Percentiles rank a stretch among this genome's conserved stretches.
Conservation (phyloP, 2,888 invertebrate genomes). For the Cheilosia scutellata region DNA sequence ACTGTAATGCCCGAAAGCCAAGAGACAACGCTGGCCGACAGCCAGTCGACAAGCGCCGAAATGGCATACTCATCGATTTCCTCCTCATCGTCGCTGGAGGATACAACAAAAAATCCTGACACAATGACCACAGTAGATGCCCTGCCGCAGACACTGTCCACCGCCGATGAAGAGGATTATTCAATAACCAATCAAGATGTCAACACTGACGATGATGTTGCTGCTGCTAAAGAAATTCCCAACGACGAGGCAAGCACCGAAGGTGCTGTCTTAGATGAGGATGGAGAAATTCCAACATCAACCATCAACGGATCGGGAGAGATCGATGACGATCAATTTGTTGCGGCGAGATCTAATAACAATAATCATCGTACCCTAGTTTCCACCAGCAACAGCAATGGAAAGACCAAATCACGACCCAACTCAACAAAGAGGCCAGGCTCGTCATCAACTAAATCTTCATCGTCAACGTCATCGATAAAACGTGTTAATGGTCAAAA, state of each 20-base stretch:
- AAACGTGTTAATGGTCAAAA: constrained; percentile 78
- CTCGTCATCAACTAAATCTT: constrained; percentile 78
- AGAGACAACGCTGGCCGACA: constrained; percentile 56
- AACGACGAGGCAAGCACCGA: constrained; percentile 43
- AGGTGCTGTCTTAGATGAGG: constrained; percentile 53
- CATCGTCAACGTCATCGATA: constrained; percentile 77
- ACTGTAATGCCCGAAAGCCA: constrained; percentile 45
- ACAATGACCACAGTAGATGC: constrained; percentile 43
- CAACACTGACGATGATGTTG: constrained; percentile 78
- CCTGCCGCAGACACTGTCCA: constrained; percentile 43
- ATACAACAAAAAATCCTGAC: constrained; percentile 58
- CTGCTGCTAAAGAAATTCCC: constrained; percentile 76
- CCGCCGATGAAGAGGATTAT: constrained; percentile 61
- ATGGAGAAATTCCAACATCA: constrained; percentile 68
- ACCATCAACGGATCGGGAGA: constrained; percentile 64
- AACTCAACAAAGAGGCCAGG: constrained; percentile 72
- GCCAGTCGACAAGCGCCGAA: constrained; percentile 47
- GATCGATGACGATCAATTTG: constrained; percentile 80
- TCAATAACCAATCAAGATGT: constrained; percentile 66
- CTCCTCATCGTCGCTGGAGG: constrained; percentile 22
- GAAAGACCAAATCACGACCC: constrained; percentile 78
- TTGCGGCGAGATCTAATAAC: constrained; percentile 82
- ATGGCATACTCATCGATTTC: constrained; percentile 33
- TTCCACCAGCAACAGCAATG: constrained; percentile 79
- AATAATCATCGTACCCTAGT: constrained; percentile 81